Conservation (phyloP, 2,888 invertebrate species). For the Saturnia japonica region DNA sequence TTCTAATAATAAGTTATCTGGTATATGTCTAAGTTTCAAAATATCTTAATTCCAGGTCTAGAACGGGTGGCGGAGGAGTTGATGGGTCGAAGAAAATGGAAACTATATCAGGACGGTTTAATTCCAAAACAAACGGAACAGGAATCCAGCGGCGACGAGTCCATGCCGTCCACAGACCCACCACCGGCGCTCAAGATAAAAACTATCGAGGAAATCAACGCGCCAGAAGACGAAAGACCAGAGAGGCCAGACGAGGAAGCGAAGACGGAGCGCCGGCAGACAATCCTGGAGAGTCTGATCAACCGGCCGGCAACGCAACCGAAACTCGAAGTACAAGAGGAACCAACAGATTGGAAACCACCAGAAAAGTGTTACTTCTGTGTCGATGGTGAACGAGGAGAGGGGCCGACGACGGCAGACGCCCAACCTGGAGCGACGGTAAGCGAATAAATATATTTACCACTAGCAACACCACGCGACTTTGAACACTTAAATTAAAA, state of each 20-base stretch:
- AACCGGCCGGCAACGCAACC: slow-evolving; percentile 76
- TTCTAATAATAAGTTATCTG: no score
- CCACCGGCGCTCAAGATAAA: slow-evolving; percentile 78
- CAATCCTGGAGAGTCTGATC: slow-evolving; percentile 79
- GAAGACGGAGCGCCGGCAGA: slow-evolving; percentile 62
- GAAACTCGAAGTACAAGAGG: slow-evolving; percentile 64
- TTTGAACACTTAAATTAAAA: no score
- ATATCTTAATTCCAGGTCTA: slow-evolving; percentile 86
- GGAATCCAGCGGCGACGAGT: slow-evolving; percentile 74
- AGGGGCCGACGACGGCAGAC: slow-evolving; percentile 39
- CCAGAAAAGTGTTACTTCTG: slow-evolving; percentile 93
- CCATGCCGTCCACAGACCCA: slow-evolving; percentile 74
- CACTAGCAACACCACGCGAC: not conserved
- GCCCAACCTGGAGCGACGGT: slow-evolving; percentile 52
- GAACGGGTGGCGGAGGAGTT: slow-evolving; percentile 98
- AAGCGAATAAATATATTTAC: slow-evolving; percentile 28
- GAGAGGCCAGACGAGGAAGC: slow-evolving; percentile 38
- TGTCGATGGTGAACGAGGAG: slow-evolving; percentile 72
- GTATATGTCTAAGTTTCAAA: not conserved
- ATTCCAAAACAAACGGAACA: slow-evolving; percentile 72
- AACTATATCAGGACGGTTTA: slow-evolving; percentile 92
- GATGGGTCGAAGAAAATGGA: slow-evolving; percentile 98
- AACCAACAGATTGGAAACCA: slow-evolving; percentile 89
- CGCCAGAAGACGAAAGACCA: slow-evolving; percentile 58
- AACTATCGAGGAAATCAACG: slow-evolving; percentile 80